These are phyloP conservation scores for Temnothorax nylanderi DNA, from an alignment of 1,140 invertebrate species.

Conservation along the genomic window DNA sequence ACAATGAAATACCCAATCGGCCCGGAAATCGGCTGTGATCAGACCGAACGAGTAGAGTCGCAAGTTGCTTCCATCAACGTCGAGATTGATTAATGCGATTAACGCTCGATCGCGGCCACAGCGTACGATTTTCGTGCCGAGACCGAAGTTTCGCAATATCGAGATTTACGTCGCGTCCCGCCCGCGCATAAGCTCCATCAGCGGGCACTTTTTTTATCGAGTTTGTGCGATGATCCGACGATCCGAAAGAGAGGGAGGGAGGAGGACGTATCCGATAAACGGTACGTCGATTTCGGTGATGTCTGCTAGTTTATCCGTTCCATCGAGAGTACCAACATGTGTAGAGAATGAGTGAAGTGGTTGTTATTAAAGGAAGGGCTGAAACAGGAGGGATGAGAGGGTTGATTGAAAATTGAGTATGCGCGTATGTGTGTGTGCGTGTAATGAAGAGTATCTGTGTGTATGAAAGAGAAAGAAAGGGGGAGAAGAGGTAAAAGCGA, in stretches of 20 bases:
- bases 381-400: slow-evolving; percentile 58
- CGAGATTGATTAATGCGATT: slow-evolving; percentile 46
- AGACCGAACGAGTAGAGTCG: slow-evolving; percentile 29
- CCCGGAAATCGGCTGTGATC: slow-evolving; percentile 34
- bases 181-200: slow-evolving; percentile 1
- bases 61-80: slow-evolving; percentile 52
- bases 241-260: background rate
- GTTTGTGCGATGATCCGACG: slow-evolving; percentile 20
- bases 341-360: slow-evolving; percentile 61
- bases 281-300: slow-evolving; percentile 53
- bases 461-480: background rate
- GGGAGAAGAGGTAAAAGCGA: background rate
- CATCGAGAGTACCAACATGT: slow-evolving; percentile 73
- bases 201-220: slow-evolving; percentile 16
- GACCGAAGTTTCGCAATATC: slow-evolving; percentile 33
- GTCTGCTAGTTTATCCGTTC: slow-evolving; percentile 82
- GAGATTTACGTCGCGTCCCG: background rate
- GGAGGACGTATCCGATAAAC: slow-evolving; percentile 21
- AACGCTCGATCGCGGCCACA: slow-evolving; percentile 32
- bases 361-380: slow-evolving; percentile 48
- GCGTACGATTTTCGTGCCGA: slow-evolving; percentile 17
- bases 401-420: slow-evolving; percentile 31
- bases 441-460: background rate
- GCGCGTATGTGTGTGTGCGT: background rate
- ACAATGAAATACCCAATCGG: background rate